Conservation (phyloP, 2,113 vertebrate species). For the Cichladusa arquata region DNA sequence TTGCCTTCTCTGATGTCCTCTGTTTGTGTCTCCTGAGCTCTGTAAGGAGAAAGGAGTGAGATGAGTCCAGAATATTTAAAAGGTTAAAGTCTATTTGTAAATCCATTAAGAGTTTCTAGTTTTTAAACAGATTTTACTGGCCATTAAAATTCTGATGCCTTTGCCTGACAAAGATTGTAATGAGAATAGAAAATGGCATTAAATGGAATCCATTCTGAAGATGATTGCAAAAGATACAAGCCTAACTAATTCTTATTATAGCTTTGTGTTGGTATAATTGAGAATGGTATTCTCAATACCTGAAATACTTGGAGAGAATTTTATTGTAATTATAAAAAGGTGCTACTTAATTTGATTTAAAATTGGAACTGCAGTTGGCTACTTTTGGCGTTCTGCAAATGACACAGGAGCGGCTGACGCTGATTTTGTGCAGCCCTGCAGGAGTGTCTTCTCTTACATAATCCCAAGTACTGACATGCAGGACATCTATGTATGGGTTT, state of each 20-base stretch:
- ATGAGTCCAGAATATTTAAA: background rate
- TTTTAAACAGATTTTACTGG: slow-evolving; percentile 36
- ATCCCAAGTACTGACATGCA: background rate
- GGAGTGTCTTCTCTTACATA: background rate
- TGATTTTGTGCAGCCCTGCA: background rate
- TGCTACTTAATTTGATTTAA: slow-evolving; percentile 48
- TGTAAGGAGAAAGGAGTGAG: background rate
- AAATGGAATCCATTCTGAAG: slow-evolving; percentile 36
- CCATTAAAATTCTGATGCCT: slow-evolving; percentile 35
- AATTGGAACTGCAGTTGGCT: background rate
- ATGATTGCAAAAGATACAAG: slow-evolving; percentile 30
- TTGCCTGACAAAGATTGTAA: slow-evolving; percentile 20
- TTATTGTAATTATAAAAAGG: slow-evolving; percentile 31
- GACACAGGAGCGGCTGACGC: background rate
- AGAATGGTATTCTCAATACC: slow-evolving; percentile 4
- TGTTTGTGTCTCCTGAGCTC: background rate
- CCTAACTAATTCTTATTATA: slow-evolving; percentile 29
- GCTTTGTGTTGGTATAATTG: slow-evolving; percentile 30
- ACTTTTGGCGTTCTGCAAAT: background rate
- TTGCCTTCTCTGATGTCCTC: background rate
- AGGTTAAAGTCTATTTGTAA: background rate
- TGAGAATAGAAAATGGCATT: slow-evolving; percentile 40
- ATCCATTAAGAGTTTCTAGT: slow-evolving; percentile 6
- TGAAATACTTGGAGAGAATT: slow-evolving; percentile 30
- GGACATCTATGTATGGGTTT: background rate